Conservation (phyloP, 1,140 invertebrate genomes). For the Chrysopa pallens region DNA sequence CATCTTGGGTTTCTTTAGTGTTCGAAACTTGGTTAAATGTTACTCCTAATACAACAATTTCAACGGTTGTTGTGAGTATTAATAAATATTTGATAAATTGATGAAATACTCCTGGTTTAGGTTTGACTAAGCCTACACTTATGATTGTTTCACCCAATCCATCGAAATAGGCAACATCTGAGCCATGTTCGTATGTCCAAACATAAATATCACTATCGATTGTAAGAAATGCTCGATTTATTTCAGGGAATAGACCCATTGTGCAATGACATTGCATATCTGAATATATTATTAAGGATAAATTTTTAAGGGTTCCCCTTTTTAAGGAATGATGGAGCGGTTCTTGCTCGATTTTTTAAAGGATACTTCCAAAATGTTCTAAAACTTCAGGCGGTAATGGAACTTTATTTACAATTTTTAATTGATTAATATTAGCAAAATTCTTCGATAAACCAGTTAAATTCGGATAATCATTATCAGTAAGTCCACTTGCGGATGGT, state of each 20-base stretch:
- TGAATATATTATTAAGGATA: constrained; percentile 19
- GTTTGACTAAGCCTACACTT: constrained; percentile 68
- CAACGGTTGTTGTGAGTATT: constrained; percentile 78
- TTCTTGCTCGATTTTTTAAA: constrained; percentile 24
- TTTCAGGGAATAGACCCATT: constrained; percentile 93
- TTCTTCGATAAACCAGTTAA: constrained; percentile 42
- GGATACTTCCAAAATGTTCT: constrained; percentile 86
- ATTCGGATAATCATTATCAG: constrained; percentile 79
- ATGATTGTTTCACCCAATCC: constrained; percentile 80
- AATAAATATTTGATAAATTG: constrained; percentile 83
- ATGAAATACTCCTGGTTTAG: constrained; percentile 74
- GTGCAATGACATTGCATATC: constrained; percentile 87
- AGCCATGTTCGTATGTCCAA: constrained; percentile 83
- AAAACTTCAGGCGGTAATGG: constrained; percentile 81
- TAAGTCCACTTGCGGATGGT: constrained; percentile 69
- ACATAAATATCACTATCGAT: constrained; percentile 97
- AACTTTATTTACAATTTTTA: constrained; percentile 64
- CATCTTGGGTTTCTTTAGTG: constrained; percentile 30
- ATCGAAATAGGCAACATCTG: constrained; percentile 86
- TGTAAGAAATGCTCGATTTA: constrained; percentile 88
- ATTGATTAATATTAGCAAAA: constrained; percentile 52
- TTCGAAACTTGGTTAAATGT: constrained; percentile 16
- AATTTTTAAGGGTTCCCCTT: too few species aligned
- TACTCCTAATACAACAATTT: constrained; percentile 80
- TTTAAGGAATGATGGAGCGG: too few species aligned